Conservation (phyloP, 2,113 vertebrate genomes). For the Corythaixoides concolor region DNA sequence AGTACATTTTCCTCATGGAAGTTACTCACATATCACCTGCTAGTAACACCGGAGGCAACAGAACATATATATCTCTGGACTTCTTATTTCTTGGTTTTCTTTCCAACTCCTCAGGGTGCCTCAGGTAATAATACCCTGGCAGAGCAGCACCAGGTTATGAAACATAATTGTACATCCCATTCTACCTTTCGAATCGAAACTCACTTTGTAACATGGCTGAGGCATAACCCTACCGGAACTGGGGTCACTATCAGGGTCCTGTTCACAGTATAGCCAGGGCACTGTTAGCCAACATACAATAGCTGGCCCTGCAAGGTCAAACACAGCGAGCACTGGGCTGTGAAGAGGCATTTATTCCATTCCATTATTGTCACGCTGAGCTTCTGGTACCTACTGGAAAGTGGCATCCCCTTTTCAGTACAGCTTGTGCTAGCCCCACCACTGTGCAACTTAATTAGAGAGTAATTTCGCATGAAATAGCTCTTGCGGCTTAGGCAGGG, state of each 20-base stretch:
- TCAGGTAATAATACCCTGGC: neutral
- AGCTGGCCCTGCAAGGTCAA: constrained; percentile 34
- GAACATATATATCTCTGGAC: neutral
- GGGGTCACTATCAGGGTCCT: neutral
- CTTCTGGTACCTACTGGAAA: constrained; percentile 32
- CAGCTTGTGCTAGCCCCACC: constrained; percentile 22
- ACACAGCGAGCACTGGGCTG: neutral
- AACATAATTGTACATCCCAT: neutral
- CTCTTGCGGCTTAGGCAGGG: neutral
- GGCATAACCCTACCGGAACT: neutral
- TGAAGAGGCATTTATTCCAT: constrained; percentile 38
- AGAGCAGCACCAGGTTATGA: neutral
- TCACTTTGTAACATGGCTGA: neutral
- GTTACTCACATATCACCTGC: neutral
- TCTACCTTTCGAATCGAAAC: neutral
- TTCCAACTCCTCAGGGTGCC: neutral
- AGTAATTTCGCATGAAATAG: constrained; percentile 56
- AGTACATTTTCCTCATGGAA: neutral
- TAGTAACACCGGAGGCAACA: neutral
- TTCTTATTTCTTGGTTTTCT: neutral
- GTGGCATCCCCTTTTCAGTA: constrained; percentile 13
- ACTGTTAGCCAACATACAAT: neutral
- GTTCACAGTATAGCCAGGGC: neutral
- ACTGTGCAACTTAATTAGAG: constrained; percentile 55
- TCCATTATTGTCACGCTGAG: neutral